Percentiles rank a stretch among this genome's conserved stretches.
These are phyloP conservation scores for Copsychus sechellarum DNA, from an alignment of 2,113 vertebrate species.

Conservation along the genomic window DNA sequence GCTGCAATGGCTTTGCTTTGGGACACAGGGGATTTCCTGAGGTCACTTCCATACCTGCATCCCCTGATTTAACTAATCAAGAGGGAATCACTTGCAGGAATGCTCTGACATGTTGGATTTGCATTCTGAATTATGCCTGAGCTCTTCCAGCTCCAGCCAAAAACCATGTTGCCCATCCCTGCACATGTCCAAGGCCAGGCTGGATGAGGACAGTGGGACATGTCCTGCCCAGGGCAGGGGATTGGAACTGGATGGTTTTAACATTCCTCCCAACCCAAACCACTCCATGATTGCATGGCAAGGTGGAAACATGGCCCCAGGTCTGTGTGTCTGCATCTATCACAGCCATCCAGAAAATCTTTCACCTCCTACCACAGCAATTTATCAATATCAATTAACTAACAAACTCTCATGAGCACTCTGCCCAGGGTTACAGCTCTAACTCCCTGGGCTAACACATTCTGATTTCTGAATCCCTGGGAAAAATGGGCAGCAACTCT, in stretches of 20 bases:
- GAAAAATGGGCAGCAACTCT: background rate
- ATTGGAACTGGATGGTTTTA: background rate
- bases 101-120: background rate
- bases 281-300: background rate
- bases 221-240: background rate
- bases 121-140: background rate
- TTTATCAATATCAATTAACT: background rate
- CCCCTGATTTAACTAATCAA: background rate
- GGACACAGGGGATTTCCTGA: too few relatives aligned
- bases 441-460: accelerated
- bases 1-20: background rate
- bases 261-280: background rate
- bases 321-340: background rate
- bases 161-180: background rate
- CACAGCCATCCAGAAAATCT: background rate
- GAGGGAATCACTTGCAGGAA: background rate
- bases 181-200: background rate
- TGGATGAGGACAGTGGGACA: background rate
- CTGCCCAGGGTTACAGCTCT: background rate
- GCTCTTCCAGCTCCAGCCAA: background rate
- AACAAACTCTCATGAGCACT: background rate
- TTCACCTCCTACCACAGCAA: background rate
- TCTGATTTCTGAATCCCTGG: background rate
- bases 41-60: background rate
- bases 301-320: accelerated